Conservation (phyloP, 2,797 vertebrate species). For the Novumbra hubbsi region DNA sequence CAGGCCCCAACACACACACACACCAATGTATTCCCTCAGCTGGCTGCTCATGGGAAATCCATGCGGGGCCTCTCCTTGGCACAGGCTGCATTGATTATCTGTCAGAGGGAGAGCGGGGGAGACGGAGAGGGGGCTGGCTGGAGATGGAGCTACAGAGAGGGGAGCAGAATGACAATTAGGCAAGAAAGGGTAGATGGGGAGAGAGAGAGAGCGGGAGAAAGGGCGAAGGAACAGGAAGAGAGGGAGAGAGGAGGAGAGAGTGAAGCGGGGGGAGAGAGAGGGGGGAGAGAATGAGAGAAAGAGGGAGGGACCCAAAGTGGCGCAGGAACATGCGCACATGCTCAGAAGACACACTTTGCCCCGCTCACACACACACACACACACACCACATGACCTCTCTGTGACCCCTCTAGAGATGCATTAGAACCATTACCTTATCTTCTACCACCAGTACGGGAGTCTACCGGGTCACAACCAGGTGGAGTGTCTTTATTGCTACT, state of each 20-base stretch:
- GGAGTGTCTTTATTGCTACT: too few species aligned
- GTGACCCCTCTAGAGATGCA: too few species aligned
- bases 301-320: too few species aligned
- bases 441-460: too few species aligned
- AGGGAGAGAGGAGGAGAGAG: constrained; percentile 8
- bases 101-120: constrained; percentile 44
- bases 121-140: constrained; percentile 22
- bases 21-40: constrained; percentile 7
- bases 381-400: too few species aligned
- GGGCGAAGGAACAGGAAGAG: constrained; percentile 6
- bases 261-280: constrained; percentile 18
- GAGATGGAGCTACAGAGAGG: constrained; percentile 16
- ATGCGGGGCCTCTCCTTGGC: constrained; percentile 43
- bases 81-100: constrained; percentile 59
- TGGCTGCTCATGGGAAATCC: neutral
- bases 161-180: constrained; percentile 5
- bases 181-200: neutral
- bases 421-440: too few species aligned
- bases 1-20: neutral
- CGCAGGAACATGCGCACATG: too few species aligned
- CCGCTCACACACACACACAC: too few species aligned
- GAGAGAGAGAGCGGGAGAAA: constrained; percentile 2
- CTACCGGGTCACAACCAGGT: too few species aligned
- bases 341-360: too few species aligned
- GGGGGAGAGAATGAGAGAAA: neutral